Percentiles rank a stretch among this genome's conserved stretches.
These are phyloP conservation scores for Adelphocoris suturalis DNA, from an alignment of 2,888 invertebrate genomes.

Conservation along the genomic window DNA sequence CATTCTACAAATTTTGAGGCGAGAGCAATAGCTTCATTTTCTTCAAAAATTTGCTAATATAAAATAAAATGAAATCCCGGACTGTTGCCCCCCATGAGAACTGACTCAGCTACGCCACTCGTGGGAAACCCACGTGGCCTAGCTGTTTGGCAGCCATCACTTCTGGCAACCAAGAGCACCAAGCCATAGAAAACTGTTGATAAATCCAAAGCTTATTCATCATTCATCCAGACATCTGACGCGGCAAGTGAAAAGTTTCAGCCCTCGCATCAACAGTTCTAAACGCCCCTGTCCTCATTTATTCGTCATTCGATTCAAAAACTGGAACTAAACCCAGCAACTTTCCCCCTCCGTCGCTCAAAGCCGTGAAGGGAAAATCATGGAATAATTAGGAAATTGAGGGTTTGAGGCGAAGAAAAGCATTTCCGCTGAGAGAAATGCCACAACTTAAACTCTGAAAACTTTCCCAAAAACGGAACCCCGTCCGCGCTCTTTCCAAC, in stretches of 20 bases:
- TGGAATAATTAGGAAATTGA: constrained; percentile 42
- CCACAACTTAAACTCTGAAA: background rate
- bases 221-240: constrained; percentile 31
- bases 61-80: too few species aligned
- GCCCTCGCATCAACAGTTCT: constrained; percentile 5
- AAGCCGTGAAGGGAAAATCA: background rate
- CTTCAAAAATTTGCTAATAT: too few species aligned
- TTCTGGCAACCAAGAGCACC: background rate
- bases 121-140: background rate
- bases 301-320: constrained; percentile 27
- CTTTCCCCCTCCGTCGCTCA: background rate
- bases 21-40: too few species aligned
- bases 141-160: background rate
- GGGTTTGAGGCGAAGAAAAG: background rate
- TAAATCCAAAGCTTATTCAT: constrained; percentile 15
- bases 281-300: background rate
- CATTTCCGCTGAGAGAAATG: background rate
- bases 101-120: too few species aligned
- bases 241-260: constrained; percentile 7
- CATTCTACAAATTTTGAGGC: too few species aligned
- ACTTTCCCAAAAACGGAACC: background rate
- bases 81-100: background rate
- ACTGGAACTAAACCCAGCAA: constrained; percentile 10
- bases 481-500: constrained; percentile 31
- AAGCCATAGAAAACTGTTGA: background rate